Conservation (phyloP, 2,113 vertebrate genomes). For the Malurus elegans region DNA sequence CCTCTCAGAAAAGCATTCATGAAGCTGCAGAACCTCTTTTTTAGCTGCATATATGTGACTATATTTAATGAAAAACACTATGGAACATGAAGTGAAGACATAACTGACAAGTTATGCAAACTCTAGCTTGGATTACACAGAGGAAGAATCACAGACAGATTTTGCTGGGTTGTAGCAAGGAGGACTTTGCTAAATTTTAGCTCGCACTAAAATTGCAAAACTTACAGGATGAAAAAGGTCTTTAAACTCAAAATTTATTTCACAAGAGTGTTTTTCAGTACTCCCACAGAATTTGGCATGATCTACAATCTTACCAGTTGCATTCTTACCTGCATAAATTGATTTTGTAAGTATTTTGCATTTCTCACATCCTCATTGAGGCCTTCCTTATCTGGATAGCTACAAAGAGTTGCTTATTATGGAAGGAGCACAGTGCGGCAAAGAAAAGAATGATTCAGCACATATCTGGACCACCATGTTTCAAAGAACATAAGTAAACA, state of each 20-base stretch:
- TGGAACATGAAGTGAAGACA: neutral
- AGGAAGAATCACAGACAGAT: neutral
- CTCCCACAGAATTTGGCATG: neutral
- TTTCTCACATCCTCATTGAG: neutral
- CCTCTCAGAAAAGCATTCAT: fast-evolving
- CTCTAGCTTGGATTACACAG: neutral
- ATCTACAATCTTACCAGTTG: neutral
- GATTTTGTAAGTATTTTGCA: neutral
- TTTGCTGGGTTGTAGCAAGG: neutral
- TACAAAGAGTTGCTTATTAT: neutral
- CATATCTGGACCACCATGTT: neutral
- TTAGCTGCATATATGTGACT: neutral
- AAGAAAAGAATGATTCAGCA: neutral
- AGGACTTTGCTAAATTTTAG: neutral
- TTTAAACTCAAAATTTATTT: neutral
- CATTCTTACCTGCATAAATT: neutral
- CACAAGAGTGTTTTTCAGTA: neutral
- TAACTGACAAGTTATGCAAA: neutral
- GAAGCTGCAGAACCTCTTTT: neutral
- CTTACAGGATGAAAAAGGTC: neutral
- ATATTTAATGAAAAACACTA: neutral
- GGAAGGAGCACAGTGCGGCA: neutral
- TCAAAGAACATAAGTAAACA: constrained; percentile 17
- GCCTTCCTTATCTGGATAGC: neutral
- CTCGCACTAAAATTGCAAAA: neutral